These are phyloP conservation scores for Bubo bubo DNA, from an alignment of 2,113 vertebrate species.

Conservation along the genomic window DNA sequence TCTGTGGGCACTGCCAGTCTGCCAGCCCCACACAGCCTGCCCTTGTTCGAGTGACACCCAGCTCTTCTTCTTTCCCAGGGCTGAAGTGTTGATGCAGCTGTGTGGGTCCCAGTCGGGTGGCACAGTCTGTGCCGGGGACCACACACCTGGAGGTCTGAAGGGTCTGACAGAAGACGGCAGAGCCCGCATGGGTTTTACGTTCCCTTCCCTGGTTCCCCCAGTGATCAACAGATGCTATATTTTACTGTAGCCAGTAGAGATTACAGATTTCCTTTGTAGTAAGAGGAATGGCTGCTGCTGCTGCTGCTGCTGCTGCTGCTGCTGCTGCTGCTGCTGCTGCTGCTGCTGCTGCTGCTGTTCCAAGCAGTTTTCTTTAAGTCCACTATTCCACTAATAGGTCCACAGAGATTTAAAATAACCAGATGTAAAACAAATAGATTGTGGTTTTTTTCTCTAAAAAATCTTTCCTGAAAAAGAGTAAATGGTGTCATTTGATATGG, in stretches of 20 bases:
- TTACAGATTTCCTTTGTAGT: conserved; percentile 71
- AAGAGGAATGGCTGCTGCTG: conserved; percentile 55
- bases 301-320: conserved; percentile 11
- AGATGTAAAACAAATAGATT: neutral
- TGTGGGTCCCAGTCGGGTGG: neutral
- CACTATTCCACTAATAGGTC: neutral
- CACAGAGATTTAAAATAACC: neutral
- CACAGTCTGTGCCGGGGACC: neutral
- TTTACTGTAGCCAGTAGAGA: conserved; percentile 49
- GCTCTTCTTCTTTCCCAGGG: conserved; percentile 29
- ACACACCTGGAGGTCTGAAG: conserved; percentile 17
- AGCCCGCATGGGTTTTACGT: neutral
- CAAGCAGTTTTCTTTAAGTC: conserved; percentile 45
- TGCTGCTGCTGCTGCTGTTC: conserved; percentile 1
- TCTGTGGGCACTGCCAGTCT: neutral
- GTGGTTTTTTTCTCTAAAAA: neutral
- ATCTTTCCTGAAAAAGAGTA: conserved; percentile 25
- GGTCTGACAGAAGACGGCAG: neutral
- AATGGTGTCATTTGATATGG: neutral
- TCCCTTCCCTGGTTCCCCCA: neutral
- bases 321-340: neutral
- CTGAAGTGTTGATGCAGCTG: conserved; percentile 48
- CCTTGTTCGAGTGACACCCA: conserved; percentile 35
- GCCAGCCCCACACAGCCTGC: conserved; percentile 22
- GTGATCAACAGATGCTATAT: conserved; percentile 73